Percentiles rank a stretch among this genome's conserved stretches.
Conservation (phyloP, 1,140 invertebrate genomes). For the Trichonephila inaurata region DNA sequence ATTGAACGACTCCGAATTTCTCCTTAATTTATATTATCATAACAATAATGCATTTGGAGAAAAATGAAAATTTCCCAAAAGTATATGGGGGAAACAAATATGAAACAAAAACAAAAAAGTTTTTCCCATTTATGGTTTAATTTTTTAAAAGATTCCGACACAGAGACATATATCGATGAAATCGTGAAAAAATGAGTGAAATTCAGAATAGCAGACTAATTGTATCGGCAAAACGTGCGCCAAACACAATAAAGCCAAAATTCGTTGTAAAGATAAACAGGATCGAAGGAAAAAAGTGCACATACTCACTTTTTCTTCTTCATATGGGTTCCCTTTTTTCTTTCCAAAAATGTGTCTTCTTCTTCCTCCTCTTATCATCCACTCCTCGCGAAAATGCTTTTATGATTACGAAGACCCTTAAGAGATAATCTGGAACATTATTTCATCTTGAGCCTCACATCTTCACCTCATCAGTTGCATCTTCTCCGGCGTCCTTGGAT, state of each 20-base stretch:
- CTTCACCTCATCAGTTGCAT: not conserved
- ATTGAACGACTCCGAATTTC: no score
- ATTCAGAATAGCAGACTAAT: not conserved
- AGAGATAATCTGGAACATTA: not conserved
- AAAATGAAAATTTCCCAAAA: no score
- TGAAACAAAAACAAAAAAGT: not conserved
- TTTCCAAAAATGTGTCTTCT: not conserved
- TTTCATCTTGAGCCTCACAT: not conserved
- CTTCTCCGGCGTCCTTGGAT: conserved; percentile 3
- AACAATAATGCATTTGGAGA: no score
- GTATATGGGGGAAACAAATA: no score
- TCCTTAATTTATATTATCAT: no score
- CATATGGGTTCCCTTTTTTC: no score
- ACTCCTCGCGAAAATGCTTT: not conserved
- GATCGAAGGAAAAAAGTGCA: not conserved
- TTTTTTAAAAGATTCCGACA: not conserved
- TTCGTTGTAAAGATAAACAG: not conserved
- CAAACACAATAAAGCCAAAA: not conserved
- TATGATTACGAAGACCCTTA: not conserved
- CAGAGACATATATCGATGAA: not conserved
- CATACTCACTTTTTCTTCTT: conserved; percentile 1
- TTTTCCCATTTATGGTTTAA: not conserved
- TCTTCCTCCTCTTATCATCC: not conserved
- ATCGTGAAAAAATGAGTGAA: not conserved
- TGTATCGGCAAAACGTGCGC: not conserved